Percentiles rank a stretch among this genome's conserved stretches.
phyloP scores from a whole-genome alignment of 2,797 vertebrate species.

The Oceanodroma leucorhoa region DNA sequence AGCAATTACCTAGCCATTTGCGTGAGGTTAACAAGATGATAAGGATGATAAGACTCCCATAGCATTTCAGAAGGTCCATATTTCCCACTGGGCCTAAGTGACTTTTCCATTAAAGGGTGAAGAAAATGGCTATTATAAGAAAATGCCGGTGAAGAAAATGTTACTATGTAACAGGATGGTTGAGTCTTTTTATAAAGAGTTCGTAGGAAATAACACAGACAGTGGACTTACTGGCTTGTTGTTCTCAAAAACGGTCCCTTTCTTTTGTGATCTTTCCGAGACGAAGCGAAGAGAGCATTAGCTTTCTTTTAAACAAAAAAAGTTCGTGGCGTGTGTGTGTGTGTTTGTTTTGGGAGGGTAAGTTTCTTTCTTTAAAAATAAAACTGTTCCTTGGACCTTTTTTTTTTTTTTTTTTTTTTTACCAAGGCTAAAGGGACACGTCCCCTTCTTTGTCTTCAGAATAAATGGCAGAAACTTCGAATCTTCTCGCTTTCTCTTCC shows the following conservation, averaged over 20 bases:
- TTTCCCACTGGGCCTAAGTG: conserved; percentile 19
- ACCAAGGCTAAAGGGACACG: neutral
- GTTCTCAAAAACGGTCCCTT: neutral
- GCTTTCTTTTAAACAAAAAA: neutral
- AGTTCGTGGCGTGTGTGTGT: neutral
- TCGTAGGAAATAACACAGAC: neutral
- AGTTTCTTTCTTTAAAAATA: neutral
- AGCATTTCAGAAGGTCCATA: neutral
- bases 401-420: neutral
- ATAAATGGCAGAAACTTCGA: neutral
- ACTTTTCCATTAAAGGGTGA: conserved; percentile 35
- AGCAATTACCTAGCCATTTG: neutral
- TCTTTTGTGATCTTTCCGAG: neutral
- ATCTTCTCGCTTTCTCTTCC: neutral
- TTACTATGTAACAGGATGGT: neutral
- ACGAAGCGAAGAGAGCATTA: neutral
- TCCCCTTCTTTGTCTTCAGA: neutral
- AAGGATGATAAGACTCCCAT: neutral
- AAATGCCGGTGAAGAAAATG: neutral
- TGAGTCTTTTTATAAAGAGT: neutral
- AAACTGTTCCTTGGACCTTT: neutral
- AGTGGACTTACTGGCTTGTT: neutral
- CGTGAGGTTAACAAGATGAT: neutral
- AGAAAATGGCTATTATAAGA: conserved; percentile 24
- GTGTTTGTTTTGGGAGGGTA: neutral